These are phyloP conservation scores for Leucophora obtusa DNA, from an alignment of 2,888 invertebrate species.

Conservation along the genomic window DNA sequence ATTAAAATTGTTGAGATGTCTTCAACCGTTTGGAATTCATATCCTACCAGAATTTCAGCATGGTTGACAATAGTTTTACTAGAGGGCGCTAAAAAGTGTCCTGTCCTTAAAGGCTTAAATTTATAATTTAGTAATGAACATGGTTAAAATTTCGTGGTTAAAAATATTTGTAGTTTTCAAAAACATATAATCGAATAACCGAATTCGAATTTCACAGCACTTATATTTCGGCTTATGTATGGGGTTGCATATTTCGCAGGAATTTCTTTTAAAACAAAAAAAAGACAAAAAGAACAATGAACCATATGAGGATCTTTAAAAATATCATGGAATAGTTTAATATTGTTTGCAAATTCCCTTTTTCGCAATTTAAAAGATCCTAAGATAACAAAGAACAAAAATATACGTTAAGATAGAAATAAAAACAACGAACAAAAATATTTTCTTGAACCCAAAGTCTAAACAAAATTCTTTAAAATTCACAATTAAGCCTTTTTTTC, in stretches of 20 bases:
- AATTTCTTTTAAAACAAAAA: neutral
- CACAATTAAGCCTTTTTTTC: neutral
- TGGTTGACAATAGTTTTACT: too few relatives aligned
- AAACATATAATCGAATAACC: neutral
- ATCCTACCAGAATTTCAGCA: too few relatives aligned
- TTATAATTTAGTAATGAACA: too few relatives aligned
- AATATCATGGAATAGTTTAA: neutral
- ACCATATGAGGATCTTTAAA: neutral
- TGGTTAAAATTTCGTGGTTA: too few relatives aligned
- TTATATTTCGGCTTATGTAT: neutral
- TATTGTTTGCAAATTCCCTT: neutral
- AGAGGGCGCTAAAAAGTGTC: too few relatives aligned
- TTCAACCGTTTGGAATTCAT: too few relatives aligned
- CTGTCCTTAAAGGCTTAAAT: too few relatives aligned
- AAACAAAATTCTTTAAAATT: too few relatives aligned
- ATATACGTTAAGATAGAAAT: too few relatives aligned
- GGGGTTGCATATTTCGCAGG: neutral
- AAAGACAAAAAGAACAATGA: neutral
- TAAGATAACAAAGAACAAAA: neutral
- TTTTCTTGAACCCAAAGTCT: neutral
- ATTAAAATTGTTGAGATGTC: too few relatives aligned
- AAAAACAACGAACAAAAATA: neutral
- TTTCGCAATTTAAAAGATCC: neutral
- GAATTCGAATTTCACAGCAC: neutral
- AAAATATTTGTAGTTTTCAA: too few relatives aligned